Percentiles rank a stretch among this genome's conserved stretches.
Conservation (phyloP, 2,888 invertebrate species). For the Lasioglossum lativentre region DNA sequence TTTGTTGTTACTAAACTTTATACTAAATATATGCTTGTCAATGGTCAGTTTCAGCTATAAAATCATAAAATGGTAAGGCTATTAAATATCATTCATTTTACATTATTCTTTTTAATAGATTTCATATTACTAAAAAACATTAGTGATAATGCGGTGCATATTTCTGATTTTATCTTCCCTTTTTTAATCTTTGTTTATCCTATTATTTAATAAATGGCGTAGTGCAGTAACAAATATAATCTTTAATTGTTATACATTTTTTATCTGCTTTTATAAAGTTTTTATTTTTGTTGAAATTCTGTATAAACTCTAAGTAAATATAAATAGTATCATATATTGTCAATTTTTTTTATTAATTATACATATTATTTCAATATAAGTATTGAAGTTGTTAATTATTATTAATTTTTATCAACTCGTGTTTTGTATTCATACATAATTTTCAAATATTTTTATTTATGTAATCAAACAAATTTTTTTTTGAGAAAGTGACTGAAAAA, state of each 20-base stretch:
- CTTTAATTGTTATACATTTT: constrained; percentile 15
- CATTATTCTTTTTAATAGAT: background rate
- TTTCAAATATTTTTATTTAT: background rate
- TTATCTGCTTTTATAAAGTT: background rate
- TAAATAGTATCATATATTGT: background rate
- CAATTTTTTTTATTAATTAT: background rate
- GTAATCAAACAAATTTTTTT: background rate
- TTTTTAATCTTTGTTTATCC: background rate
- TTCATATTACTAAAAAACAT: background rate
- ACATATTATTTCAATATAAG: background rate
- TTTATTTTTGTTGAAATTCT: background rate
- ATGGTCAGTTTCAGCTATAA: constrained; percentile 67
- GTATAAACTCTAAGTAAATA: background rate
- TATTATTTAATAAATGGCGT: constrained; percentile 5
- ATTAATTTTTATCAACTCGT: background rate
- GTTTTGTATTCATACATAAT: background rate
- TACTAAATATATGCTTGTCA: constrained; percentile 75
- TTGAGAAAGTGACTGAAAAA: background rate
- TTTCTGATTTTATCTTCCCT: background rate
- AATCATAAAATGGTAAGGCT: constrained; percentile 79
- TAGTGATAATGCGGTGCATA: background rate
- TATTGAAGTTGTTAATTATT: background rate
- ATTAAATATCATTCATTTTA: background rate
- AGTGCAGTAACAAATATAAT: background rate
- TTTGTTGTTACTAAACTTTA: constrained; percentile 70